Conservation (phyloP, 2,797 vertebrate species). For the Phoebastria nigripes region DNA sequence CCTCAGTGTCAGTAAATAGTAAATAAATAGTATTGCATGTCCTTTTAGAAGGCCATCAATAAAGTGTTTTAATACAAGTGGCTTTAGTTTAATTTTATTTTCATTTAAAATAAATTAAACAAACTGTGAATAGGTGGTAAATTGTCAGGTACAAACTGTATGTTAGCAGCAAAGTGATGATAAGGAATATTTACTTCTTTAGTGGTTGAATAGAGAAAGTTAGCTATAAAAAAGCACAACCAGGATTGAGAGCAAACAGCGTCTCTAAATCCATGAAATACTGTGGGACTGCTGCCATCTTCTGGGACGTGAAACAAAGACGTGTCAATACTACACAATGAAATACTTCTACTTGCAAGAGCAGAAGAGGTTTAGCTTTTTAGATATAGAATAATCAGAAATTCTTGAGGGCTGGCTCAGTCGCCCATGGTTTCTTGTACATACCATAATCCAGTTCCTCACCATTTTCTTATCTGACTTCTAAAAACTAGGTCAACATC, state of each 20-base stretch:
- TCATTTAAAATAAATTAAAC: neutral
- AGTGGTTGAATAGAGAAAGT: neutral
- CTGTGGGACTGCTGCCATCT: slow-evolving; percentile 61
- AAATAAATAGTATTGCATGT: neutral
- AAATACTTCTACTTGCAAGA: neutral
- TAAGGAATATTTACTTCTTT: neutral
- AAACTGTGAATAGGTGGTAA: neutral
- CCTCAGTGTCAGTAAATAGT: neutral
- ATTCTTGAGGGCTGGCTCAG: neutral
- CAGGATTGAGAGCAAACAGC: neutral
- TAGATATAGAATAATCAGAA: neutral
- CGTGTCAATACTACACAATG: neutral
- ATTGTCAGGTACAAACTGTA: neutral
- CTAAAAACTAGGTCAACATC: neutral
- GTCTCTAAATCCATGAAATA: neutral
- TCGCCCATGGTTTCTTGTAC: neutral
- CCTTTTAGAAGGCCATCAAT: neutral
- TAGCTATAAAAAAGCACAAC: neutral
- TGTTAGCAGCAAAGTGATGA: neutral
- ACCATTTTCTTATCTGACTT: neutral
- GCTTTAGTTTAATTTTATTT: neutral
- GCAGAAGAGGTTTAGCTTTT: neutral
- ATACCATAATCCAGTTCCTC: neutral
- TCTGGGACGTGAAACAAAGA: neutral
- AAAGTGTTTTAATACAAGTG: neutral